Conservation (phyloP, 2,888 invertebrate species). For the Lomographa bimaculata region DNA sequence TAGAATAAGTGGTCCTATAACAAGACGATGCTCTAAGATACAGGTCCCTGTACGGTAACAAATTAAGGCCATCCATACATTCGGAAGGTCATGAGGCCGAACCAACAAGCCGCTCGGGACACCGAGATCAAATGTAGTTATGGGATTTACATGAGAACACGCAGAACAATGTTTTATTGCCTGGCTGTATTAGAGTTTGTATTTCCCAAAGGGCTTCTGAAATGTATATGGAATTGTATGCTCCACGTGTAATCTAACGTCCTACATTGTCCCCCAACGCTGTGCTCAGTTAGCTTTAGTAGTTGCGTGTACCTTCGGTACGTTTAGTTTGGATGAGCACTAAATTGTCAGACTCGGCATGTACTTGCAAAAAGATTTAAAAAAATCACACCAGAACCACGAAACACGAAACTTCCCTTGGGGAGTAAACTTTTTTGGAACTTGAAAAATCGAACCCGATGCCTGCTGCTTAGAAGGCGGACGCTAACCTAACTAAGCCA, state of each 20-base stretch:
- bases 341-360: too few relatives aligned
- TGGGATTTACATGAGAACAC: constrained; percentile 70
- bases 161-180: constrained; percentile 71
- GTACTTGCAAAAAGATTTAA: too few relatives aligned
- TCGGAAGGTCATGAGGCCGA: constrained; percentile 29
- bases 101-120: constrained; percentile 58
- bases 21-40: constrained; percentile 1
- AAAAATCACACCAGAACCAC: too few relatives aligned
- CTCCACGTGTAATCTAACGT: constrained; percentile 44
- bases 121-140: constrained; percentile 59
- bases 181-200: constrained; percentile 60
- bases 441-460: too few relatives aligned
- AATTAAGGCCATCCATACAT: constrained; percentile 20
- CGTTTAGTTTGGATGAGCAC: too few relatives aligned
- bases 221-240: constrained; percentile 60
- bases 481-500: too few relatives aligned
- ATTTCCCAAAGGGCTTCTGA: constrained; percentile 66
- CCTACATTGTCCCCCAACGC: constrained; percentile 23
- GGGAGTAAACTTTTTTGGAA: too few relatives aligned
- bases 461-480: too few relatives aligned
- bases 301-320: too few relatives aligned
- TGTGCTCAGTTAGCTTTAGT: constrained; percentile 1
- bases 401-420: too few relatives aligned
- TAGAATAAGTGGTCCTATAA: too few relatives aligned
- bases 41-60: constrained; percentile 3